Conservation (phyloP, 2,797 vertebrate species). For the Leucoraja ocellata region DNA sequence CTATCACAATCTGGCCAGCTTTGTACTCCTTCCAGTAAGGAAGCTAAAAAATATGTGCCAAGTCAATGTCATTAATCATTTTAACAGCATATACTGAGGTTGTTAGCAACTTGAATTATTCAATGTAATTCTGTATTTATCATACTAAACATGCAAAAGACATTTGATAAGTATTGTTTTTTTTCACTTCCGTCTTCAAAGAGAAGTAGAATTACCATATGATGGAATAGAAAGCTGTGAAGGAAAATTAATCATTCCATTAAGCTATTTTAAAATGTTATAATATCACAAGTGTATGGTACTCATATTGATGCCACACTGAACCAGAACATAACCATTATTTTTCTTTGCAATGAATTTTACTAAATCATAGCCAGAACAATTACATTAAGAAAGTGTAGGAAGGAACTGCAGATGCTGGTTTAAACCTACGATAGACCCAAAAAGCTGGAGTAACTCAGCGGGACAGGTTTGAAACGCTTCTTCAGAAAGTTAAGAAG, state of each 20-base stretch:
- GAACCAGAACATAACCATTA: background rate
- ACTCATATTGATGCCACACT: constrained; percentile 45
- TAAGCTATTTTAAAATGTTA: constrained; percentile 49
- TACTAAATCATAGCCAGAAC: background rate
- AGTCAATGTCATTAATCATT: constrained; percentile 69
- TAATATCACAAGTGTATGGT: constrained; percentile 49
- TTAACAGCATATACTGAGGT: constrained; percentile 53
- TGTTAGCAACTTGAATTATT: constrained; percentile 43
- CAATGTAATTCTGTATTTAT: constrained; percentile 41
- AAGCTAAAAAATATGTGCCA: constrained; percentile 65
- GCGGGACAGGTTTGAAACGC: too few species aligned
- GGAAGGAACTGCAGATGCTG: too few species aligned
- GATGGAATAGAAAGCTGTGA: constrained; percentile 60
- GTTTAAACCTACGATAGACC: too few species aligned
- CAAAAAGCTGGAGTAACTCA: too few species aligned
- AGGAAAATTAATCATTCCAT: constrained; percentile 61
- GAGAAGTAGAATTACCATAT: constrained; percentile 64
- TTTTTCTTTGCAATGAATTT: background rate
- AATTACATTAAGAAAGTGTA: background rate
- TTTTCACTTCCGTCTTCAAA: constrained; percentile 38
- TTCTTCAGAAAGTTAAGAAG: too few species aligned
- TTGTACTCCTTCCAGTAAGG: constrained; percentile 66
- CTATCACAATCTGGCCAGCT: constrained; percentile 56
- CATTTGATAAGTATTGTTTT: constrained; percentile 42
- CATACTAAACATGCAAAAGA: constrained; percentile 46